A percentile compares a stretch with the other conserved stretches of the same genome.
Conservation (phyloP, 2,797 vertebrate genomes). For the Propithecus perrieri region DNA sequence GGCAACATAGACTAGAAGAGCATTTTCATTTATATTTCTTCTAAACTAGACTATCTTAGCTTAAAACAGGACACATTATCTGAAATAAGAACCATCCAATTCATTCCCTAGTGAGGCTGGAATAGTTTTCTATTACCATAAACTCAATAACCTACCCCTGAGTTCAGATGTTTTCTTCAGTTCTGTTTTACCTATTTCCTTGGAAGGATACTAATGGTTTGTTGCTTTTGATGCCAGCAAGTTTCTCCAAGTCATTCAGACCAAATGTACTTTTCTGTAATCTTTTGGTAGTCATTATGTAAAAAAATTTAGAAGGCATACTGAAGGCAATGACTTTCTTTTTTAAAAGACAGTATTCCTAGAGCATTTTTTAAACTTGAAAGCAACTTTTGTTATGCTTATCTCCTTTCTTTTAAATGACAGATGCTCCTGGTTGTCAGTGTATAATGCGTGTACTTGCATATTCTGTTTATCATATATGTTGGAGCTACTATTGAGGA, state of each 20-base stretch:
- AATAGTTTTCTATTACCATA: neutral
- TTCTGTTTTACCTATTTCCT: conserved; percentile 55
- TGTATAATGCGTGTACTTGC: neutral
- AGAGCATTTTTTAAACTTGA: neutral
- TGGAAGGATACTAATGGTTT: conserved; percentile 48
- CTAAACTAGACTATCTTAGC: neutral
- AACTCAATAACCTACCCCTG: neutral
- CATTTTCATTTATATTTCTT: conserved; percentile 59
- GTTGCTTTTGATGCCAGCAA: neutral
- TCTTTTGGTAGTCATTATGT: conserved; percentile 47
- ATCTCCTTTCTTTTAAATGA: neutral
- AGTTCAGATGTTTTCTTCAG: conserved; percentile 40
- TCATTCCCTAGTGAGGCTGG: neutral
- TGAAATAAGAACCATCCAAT: conserved; percentile 33
- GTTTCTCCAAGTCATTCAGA: conserved; percentile 38
- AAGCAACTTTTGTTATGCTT: neutral
- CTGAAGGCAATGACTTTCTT: neutral
- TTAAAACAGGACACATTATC: conserved; percentile 39
- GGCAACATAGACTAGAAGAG: neutral
- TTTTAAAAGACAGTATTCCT: neutral
- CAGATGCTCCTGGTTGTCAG: neutral
- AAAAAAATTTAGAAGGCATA: neutral
- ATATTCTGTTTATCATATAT: conserved; percentile 64
- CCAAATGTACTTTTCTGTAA: conserved; percentile 12
- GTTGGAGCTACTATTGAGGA: conserved; percentile 46